Evolutionary conservation across 2,113 vertebrate species (phyloP).

Genomic region (Notothenia rossii): DNA sequence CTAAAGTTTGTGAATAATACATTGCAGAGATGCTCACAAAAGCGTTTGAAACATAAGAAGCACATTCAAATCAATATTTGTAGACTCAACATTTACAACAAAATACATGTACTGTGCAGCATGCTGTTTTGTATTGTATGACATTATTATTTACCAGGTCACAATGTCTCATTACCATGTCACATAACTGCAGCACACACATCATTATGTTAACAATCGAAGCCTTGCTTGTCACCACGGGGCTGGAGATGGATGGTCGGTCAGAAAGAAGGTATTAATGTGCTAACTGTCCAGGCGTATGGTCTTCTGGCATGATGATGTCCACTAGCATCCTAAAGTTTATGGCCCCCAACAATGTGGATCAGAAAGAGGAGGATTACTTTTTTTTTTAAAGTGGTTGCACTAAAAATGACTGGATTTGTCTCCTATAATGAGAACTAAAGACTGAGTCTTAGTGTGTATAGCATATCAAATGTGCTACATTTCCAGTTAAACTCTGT

Average conservation of each 20-base stretch:
- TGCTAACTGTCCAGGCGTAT: conserved; percentile 41
- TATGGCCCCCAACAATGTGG: conserved; percentile 15
- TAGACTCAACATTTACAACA: neutral
- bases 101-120: neutral
- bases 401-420: conserved; percentile 18
- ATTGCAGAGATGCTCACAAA: neutral
- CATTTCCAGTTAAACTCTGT: neutral
- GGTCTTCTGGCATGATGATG: conserved; percentile 22
- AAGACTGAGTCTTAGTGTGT: conserved; percentile 3
- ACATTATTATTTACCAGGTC: conserved; percentile 56
- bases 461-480: neutral
- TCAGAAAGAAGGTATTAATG: conserved; percentile 51
- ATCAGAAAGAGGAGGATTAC: conserved; percentile 20
- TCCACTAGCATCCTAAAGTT: conserved; percentile 21
- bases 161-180: conserved; percentile 44
- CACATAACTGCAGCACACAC: conserved; percentile 52
- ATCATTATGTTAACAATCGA: conserved; percentile 68
- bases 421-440: conserved; percentile 29
- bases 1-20: neutral
- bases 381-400: neutral
- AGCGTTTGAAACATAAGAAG: neutral
- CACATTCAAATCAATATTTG: neutral
- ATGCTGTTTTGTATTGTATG: conserved; percentile 16
- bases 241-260: conserved; percentile 50
- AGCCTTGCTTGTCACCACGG: conserved; percentile 52